Base-by-base conservation (phyloP, 2,888 invertebrate genomes). In the Metalampra italica region DNA sequence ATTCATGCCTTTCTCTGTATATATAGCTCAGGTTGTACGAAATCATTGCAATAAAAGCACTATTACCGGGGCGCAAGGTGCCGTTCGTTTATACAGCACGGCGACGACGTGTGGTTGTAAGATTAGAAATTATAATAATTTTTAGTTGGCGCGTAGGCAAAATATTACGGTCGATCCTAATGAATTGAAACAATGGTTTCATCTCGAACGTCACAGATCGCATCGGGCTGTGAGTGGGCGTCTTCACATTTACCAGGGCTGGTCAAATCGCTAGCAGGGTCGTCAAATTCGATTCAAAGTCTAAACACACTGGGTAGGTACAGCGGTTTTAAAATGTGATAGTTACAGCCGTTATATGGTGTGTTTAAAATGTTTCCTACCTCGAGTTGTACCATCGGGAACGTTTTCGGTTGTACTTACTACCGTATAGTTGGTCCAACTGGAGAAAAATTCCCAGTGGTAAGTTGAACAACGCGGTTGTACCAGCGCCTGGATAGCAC, bases 111-210 rank as follows among this genome's bases (percentile, higher is more conserved):
- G 22, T 22, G 22, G 2, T 22, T 22, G 22, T 22, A 22, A 9
- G 44, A 46, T 52, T 29, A 13, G 47, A 52, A 49, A 49, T 52
- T 52, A 52, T 47, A 47, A 46, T 47, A 42, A 45, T 51, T 45
- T 48, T 12, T 40, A 22, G 7, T 43, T 12, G 11, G n/a, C 53
- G 61, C 53, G 66, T 66, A 62, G 68, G 68, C 49, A 49, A 54
- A 49, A 59, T 64, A 62, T 54, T 59, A 61, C 58, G 59, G 50
- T 51, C 53, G 54, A 50, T 39, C 38, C 59, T 65, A 66, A 70
- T 68, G 63, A 68, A 57, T 62, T 60, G 49, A 60, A 68, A 72
- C 71, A 72, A 71, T 69, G 59, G 66, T 44, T 54, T 51, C 49
- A 55, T 60, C 54, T 45, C 37, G 51, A 46, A 56, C 59, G 63